These are phyloP conservation scores for Sebastes kiyomatsui DNA, from an alignment of 2,797 vertebrate genomes.

Conservation along the genomic window DNA sequence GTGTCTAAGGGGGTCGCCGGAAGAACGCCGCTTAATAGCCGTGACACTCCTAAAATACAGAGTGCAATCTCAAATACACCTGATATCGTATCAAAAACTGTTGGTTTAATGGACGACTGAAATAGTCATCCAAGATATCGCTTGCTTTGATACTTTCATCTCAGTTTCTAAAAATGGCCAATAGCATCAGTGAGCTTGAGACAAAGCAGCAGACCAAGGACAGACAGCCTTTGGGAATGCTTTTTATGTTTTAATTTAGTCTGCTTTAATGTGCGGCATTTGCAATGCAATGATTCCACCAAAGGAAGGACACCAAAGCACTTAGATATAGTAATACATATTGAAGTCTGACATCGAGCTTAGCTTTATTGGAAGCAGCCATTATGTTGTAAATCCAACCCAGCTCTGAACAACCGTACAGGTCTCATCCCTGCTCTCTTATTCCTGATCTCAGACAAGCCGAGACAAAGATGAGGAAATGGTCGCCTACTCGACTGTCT, in stretches of 20 bases:
- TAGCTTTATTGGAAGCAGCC: slow-evolving; percentile 18
- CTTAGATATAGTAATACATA: slow-evolving; percentile 27
- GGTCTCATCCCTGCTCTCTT: slow-evolving; percentile 12
- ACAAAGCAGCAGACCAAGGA: slow-evolving; percentile 52
- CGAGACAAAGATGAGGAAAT: slow-evolving; percentile 63
- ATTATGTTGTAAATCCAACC: slow-evolving; percentile 23
- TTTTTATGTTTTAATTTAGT: slow-evolving; percentile 46
- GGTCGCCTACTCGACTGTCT: slow-evolving; percentile 43
- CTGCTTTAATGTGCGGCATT: slow-evolving; percentile 1
- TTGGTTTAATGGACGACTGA: slow-evolving; percentile 61
- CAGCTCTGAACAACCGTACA: background rate
- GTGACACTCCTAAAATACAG: slow-evolving; percentile 44
- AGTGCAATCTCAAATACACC: slow-evolving; percentile 63
- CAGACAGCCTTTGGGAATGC: slow-evolving; percentile 23
- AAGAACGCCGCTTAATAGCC: background rate
- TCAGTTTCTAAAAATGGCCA: slow-evolving; percentile 52
- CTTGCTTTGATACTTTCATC: slow-evolving; percentile 50
- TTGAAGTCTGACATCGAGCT: slow-evolving; percentile 12
- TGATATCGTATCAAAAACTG: slow-evolving; percentile 71
- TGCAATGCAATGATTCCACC: slow-evolving; percentile 14
- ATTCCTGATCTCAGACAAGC: slow-evolving; percentile 55
- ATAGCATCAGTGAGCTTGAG: slow-evolving; percentile 42
- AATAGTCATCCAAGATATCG: slow-evolving; percentile 53
- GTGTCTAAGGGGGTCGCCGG: slow-evolving; percentile 31
- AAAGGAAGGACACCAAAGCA: slow-evolving; percentile 12